A percentile compares a stretch with the other conserved stretches of the same genome.
Conservation (phyloP, 2,888 invertebrate genomes). For the Tetranychus truncatus region DNA sequence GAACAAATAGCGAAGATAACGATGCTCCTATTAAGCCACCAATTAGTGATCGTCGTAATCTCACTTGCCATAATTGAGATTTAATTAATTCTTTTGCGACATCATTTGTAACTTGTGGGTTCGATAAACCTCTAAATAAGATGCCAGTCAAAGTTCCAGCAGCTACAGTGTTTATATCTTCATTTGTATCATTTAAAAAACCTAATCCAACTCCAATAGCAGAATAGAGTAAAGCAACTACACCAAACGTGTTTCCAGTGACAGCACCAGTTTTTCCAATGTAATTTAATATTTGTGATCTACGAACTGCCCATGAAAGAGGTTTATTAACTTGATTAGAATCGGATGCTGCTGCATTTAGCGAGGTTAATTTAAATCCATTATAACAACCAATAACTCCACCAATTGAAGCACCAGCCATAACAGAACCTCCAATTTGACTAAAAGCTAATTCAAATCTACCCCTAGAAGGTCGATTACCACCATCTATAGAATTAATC, state of each 20-base stretch:
- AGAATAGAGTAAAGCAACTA: conserved; percentile 38
- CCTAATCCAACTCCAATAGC: conserved; percentile 62
- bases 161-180: conserved; percentile 53
- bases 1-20: background rate
- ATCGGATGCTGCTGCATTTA: too few species aligned
- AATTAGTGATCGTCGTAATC: conserved; percentile 2
- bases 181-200: conserved; percentile 62
- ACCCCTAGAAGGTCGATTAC: conserved; percentile 63
- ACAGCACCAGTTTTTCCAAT: conserved; percentile 85
- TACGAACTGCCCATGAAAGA: conserved; percentile 39
- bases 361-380: conserved; percentile 46
- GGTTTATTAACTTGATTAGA: background rate
- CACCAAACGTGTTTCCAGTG: conserved; percentile 75
- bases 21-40: conserved; percentile 11
- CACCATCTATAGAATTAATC: background rate
- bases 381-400: conserved; percentile 70
- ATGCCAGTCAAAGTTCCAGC: conserved; percentile 26
- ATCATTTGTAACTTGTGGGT: conserved; percentile 9
- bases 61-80: background rate
- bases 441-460: conserved; percentile 85
- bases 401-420: conserved; percentile 55
- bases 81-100: background rate
- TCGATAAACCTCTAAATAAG: conserved; percentile 19
- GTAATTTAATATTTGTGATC: conserved; percentile 83
- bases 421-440: conserved; percentile 71